These are phyloP conservation scores for Macrophya alboannulata DNA, from an alignment of 2,888 invertebrate genomes.

Conservation along the genomic window DNA sequence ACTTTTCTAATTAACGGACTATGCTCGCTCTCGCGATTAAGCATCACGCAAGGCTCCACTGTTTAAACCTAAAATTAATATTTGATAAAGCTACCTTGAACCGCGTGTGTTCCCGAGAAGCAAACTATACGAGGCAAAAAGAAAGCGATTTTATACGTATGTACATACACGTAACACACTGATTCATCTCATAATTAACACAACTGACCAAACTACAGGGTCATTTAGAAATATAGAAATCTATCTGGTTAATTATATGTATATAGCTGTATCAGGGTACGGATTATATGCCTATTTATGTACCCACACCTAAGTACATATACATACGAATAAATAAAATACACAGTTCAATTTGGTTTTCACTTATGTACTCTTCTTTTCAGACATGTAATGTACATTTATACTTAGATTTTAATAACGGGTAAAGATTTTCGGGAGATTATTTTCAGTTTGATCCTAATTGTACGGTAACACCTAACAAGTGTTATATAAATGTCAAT, in stretches of 20 bases:
- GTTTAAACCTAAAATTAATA: constrained; percentile 27
- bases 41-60: background rate
- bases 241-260: constrained; percentile 8
- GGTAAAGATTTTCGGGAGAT: background rate
- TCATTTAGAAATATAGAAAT: constrained; percentile 22
- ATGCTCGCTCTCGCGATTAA: constrained; percentile 25
- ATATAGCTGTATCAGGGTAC: background rate
- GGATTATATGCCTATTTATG: background rate
- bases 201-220: constrained; percentile 7
- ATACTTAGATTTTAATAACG: background rate
- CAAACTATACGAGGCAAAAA: constrained; percentile 33
- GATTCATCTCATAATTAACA: constrained; percentile 38
- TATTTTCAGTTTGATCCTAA: background rate
- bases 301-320: background rate
- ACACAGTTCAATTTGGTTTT: constrained; percentile 1
- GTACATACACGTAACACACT: background rate
- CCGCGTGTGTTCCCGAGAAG: background rate
- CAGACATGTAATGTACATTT: background rate
- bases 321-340: background rate
- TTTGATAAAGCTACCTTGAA: constrained; percentile 46
- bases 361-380: background rate
- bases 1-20: constrained; percentile 33
- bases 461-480: background rate
- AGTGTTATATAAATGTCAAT: background rate
- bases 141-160: constrained; percentile 20